These are phyloP conservation scores for Drosophila ironensis DNA, from an alignment of 1,140 invertebrate genomes.

Conservation along the genomic window DNA sequence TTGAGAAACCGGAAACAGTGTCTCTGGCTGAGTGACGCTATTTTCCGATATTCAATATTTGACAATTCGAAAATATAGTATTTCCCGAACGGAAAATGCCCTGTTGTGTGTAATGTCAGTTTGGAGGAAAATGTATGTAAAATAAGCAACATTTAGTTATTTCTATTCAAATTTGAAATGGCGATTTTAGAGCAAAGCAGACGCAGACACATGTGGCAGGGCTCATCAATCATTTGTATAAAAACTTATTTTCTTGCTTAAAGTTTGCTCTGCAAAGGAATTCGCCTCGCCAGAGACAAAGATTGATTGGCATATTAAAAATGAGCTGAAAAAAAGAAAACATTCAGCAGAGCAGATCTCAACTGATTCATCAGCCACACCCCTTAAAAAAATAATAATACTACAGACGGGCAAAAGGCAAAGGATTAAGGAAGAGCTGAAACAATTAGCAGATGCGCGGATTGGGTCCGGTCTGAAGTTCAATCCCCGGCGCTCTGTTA, in stretches of 20 bases:
- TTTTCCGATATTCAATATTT: no score
- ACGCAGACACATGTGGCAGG: conserved; percentile 28
- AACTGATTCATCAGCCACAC: conserved; percentile 31
- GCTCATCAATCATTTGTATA: conserved; percentile 69
- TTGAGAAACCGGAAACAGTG: no score
- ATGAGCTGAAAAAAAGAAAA: conserved; percentile 7
- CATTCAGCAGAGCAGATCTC: conserved; percentile 16
- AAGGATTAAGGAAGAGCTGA: conserved; percentile 42
- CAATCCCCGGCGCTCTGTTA: conserved; percentile 50
- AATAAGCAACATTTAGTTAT: conserved; percentile 33
- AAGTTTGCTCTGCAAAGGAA: conserved; percentile 43
- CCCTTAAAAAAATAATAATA: conserved; percentile 9
- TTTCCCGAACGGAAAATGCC: conserved; percentile 17
- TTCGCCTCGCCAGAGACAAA: conserved; percentile 53
- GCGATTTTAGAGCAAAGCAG: conserved; percentile 24
- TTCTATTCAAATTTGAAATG: conserved; percentile 48
- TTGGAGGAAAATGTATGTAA: not conserved
- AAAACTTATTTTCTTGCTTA: conserved; percentile 70
- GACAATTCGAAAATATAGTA: no score
- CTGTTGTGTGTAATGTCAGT: no score
- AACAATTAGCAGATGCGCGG: conserved; percentile 71
- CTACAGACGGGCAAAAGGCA: no score
- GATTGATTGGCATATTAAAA: conserved; percentile 67
- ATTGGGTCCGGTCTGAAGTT: conserved; percentile 16
- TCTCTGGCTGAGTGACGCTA: no score